These are phyloP conservation scores for Drosophila malerkotliana DNA, from an alignment of 1,140 invertebrate species.

Conservation along the genomic window DNA sequence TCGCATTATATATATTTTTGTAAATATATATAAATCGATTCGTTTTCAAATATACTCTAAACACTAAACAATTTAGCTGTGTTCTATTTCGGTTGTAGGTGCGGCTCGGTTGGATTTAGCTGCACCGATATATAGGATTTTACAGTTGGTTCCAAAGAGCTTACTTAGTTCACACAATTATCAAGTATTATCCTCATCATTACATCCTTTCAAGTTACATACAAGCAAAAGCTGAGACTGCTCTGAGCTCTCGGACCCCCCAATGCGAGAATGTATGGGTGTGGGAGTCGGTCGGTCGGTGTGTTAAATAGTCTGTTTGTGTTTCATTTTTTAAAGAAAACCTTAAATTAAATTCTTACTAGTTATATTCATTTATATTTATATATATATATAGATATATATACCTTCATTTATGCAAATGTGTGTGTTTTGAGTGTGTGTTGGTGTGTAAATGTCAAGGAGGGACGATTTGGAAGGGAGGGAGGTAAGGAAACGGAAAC, in stretches of 20 bases:
- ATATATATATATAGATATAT: conserved; percentile 75
- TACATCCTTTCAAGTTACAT: conserved; percentile 55
- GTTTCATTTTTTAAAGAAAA: conserved; percentile 76
- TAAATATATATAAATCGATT: conserved; percentile 64
- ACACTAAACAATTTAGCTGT: conserved; percentile 75
- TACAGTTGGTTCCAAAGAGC: conserved; percentile 62
- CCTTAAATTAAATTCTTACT: conserved; percentile 79
- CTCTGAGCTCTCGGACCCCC: conserved; percentile 34
- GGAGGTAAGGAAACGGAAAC: conserved; percentile 47
- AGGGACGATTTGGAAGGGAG: background rate
- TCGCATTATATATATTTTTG: conserved; percentile 62
- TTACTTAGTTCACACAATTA: conserved; percentile 17
- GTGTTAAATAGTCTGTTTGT: conserved; percentile 46
- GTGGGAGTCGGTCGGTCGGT: conserved; percentile 34
- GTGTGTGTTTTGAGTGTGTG: conserved; percentile 58
- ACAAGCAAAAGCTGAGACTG: conserved; percentile 65
- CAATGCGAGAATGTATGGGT: conserved; percentile 32
- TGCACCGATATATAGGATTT: conserved; percentile 74
- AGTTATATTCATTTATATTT: conserved; percentile 78
- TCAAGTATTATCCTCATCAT: conserved; percentile 5
- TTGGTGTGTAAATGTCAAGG: conserved; percentile 34
- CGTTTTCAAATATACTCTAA: conserved; percentile 65
- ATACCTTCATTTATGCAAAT: conserved; percentile 60
- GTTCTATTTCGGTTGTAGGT: conserved; percentile 42
- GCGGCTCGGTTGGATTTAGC: conserved; percentile 47